These are phyloP conservation scores for Apis laboriosa DNA, from an alignment of 1,140 invertebrate species.

Conservation along the genomic window DNA sequence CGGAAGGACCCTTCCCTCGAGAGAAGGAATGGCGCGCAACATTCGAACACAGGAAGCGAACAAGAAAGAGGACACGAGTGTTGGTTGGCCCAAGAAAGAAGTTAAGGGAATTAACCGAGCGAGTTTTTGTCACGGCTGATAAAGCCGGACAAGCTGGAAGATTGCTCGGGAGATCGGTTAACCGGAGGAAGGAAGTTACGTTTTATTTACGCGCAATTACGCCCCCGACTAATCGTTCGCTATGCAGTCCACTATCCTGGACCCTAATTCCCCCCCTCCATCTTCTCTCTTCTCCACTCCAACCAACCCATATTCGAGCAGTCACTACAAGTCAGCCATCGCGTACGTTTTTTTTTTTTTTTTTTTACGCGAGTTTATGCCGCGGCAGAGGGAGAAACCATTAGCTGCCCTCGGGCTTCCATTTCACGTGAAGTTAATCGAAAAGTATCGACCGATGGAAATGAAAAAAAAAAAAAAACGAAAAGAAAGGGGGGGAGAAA, in stretches of 20 bases:
- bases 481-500: not conserved
- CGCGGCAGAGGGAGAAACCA: slow-evolving; percentile 52
- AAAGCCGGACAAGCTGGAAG: slow-evolving; percentile 5
- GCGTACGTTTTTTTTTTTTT: slow-evolving; percentile 8
- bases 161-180: slow-evolving; percentile 30
- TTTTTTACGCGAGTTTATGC: slow-evolving; percentile 42
- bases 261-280: slow-evolving; percentile 9
- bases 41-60: no score
- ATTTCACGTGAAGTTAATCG: slow-evolving; percentile 52
- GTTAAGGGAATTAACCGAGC: not conserved
- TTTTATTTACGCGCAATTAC: slow-evolving; percentile 69
- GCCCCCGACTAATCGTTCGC: slow-evolving; percentile 57
- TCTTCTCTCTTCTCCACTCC: not conserved
- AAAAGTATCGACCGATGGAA: slow-evolving; percentile 58
- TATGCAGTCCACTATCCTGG: not conserved
- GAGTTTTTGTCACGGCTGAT: slow-evolving; percentile 17
- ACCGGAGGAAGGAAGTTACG: slow-evolving; percentile 29
- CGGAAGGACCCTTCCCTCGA: not conserved
- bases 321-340: slow-evolving; percentile 45
- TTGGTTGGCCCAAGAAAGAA: not conserved
- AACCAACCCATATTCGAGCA: slow-evolving; percentile 31
- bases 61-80: not conserved
- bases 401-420: slow-evolving; percentile 51
- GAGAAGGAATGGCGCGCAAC: no score
- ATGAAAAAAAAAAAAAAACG: slow-evolving; percentile 14